Evolutionary conservation across 2,797 vertebrate species (phyloP).

Genomic region (Lepilemur ruficaudatus): DNA sequence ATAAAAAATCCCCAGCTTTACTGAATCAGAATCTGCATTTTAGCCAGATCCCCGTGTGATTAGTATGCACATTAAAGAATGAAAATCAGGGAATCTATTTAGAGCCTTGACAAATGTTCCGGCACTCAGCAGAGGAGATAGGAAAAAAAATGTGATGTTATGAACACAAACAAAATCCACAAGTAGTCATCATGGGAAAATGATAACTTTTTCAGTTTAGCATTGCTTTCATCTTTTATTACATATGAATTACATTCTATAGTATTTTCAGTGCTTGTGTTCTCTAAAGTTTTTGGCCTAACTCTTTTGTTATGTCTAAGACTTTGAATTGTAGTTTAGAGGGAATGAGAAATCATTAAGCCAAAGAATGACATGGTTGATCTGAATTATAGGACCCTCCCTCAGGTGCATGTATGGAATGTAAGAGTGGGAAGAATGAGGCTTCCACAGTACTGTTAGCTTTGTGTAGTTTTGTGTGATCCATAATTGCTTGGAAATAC

Average conservation of each 20-base stretch:
- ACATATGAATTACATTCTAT: background rate
- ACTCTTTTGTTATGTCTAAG: constrained; percentile 9
- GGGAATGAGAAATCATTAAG: background rate
- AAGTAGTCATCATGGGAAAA: background rate
- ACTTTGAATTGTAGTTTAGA: background rate
- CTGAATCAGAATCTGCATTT: constrained; percentile 1
- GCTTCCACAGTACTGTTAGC: background rate
- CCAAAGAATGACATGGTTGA: background rate
- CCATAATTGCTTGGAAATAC: background rate
- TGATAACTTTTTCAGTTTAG: constrained; percentile 7
- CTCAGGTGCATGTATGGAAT: background rate
- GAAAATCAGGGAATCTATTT: background rate
- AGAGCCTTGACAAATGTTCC: background rate
- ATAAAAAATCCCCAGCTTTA: background rate
- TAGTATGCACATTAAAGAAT: background rate
- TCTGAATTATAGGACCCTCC: background rate
- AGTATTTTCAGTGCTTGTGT: background rate
- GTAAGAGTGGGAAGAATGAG: background rate
- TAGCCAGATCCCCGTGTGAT: background rate
- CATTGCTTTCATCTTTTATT: constrained; percentile 13
- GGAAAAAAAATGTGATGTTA: background rate
- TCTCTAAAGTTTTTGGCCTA: background rate
- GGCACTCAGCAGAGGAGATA: background rate
- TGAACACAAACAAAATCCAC: constrained; percentile 5
- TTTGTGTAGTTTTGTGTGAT: background rate